These are phyloP conservation scores for Argynnis bischoffii DNA, from an alignment of 2,888 invertebrate genomes.

Conservation along the genomic window DNA sequence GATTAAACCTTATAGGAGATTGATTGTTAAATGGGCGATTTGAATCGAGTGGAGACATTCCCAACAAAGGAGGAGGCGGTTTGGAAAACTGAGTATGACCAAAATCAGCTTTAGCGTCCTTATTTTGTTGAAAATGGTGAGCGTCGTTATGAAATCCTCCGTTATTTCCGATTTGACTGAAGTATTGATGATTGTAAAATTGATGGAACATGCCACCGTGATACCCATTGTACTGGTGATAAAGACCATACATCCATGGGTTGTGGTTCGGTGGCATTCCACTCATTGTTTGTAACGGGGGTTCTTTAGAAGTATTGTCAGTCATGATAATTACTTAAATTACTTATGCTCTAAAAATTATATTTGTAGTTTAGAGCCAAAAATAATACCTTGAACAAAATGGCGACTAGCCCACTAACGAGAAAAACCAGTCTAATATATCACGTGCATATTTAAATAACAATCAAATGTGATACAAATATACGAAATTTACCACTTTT, in stretches of 20 bases:
- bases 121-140: conserved; percentile 64
- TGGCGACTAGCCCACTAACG: conserved; percentile 48
- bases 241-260: conserved; percentile 74
- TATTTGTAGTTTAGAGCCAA: conserved; percentile 29
- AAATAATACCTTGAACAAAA: conserved; percentile 48
- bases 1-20: conserved; percentile 74
- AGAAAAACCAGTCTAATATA: conserved; percentile 3
- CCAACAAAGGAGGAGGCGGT: conserved; percentile 69
- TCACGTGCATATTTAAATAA: conserved; percentile 23
- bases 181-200: conserved; percentile 76
- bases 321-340: conserved; percentile 56
- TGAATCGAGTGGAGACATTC: conserved; percentile 72
- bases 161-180: conserved; percentile 67
- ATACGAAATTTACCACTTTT: no score
- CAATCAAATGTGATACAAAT: background rate
- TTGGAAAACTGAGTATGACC: conserved; percentile 61
- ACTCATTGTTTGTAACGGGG: conserved; percentile 73
- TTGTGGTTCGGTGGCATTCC: conserved; percentile 69
- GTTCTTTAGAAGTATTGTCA: conserved; percentile 70
- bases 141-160: conserved; percentile 49
- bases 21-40: conserved; percentile 73
- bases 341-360: conserved; percentile 10
- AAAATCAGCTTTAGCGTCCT: conserved; percentile 57
- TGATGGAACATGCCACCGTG: conserved; percentile 74
- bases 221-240: conserved; percentile 69